These are phyloP conservation scores for Epinotia ramella DNA, from an alignment of 2,888 invertebrate genomes.

Conservation along the genomic window DNA sequence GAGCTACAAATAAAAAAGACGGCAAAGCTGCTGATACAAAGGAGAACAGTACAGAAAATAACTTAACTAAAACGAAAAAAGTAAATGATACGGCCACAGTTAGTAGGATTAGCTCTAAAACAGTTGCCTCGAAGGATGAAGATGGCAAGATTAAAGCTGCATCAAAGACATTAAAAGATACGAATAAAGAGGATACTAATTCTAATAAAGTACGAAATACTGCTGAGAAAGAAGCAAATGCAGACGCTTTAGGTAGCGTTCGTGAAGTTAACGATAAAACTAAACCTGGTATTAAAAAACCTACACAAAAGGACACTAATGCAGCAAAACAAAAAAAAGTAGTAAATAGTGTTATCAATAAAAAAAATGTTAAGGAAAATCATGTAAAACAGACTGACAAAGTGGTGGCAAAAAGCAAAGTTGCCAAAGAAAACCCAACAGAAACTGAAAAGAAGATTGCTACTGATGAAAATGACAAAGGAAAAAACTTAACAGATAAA, in stretches of 20 bases:
- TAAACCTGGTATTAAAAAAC: background rate
- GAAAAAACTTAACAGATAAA: background rate
- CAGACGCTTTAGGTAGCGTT: background rate
- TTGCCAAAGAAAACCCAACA: background rate
- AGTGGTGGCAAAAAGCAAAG: background rate
- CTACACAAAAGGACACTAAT: background rate
- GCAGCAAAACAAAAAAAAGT: background rate
- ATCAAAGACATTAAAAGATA: slow-evolving; percentile 1
- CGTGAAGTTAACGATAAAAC: background rate
- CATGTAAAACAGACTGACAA: background rate
- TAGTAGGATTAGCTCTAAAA: background rate
- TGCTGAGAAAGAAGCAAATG: background rate
- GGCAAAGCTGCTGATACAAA: slow-evolving; percentile 31
- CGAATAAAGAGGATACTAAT: background rate
- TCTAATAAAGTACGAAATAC: background rate
- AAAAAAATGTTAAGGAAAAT: background rate
- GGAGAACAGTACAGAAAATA: slow-evolving; percentile 34
- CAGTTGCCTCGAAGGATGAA: slow-evolving; percentile 22
- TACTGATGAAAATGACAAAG: background rate
- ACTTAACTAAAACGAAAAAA: slow-evolving; percentile 37
- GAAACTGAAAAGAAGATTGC: background rate
- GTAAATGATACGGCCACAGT: slow-evolving; percentile 34
- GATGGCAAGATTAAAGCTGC: slow-evolving; percentile 33
- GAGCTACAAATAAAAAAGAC: slow-evolving; percentile 16
- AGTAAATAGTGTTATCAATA: background rate